Base-by-base conservation (phyloP, 2,888 invertebrate genomes). In the Monochamus alternatus region DNA sequence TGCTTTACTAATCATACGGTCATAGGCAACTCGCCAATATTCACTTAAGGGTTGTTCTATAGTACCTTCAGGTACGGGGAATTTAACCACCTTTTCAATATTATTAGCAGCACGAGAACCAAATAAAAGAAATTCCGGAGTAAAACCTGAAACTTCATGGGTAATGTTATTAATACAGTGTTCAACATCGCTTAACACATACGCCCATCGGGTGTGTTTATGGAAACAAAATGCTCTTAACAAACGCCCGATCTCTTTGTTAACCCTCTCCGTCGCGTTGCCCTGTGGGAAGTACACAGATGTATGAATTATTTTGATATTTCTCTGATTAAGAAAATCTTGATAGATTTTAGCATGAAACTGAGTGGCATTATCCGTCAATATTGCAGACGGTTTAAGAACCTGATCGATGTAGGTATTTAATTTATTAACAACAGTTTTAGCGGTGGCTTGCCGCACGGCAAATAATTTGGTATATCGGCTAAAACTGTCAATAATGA, bases 241-340 rank as follows among this genome's bases (percentile, higher is more conserved):
- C 9, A 71, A 32, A 8, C 75, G 12, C 3, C 71, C 71, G 4
- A 75, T 66, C 52, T 75, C 71, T 1, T 52, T n/a, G 10, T 75
- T 75, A 3, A 64, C 31, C 7, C 75, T 38, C 58, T 75, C 68
- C 1, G 75, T 75, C 4, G 31, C 10, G 43, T 76, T 76, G 7
- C 76, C 73, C 30, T 69, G 66, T 22, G 73, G 75, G n/a, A 64
- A 76, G 64, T 76, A 76, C 5, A 75, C 70, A 5, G 73, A 74
- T 1, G 70, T 38, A 5, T 38, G 38, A 38, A 38, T 5, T 38
- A 38, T 38, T 38, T 5, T 38, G 3, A 38, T 38, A 38, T 38
- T 5, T 5, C 5, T 38, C 5, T 38, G 3, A 3, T 38, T 38
- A 38, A 38, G 38, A 38, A 38, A 38, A 5, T 38, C 38, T 5